Base-by-base conservation (phyloP, 2,113 vertebrate species). In the Monopterus albus region DNA sequence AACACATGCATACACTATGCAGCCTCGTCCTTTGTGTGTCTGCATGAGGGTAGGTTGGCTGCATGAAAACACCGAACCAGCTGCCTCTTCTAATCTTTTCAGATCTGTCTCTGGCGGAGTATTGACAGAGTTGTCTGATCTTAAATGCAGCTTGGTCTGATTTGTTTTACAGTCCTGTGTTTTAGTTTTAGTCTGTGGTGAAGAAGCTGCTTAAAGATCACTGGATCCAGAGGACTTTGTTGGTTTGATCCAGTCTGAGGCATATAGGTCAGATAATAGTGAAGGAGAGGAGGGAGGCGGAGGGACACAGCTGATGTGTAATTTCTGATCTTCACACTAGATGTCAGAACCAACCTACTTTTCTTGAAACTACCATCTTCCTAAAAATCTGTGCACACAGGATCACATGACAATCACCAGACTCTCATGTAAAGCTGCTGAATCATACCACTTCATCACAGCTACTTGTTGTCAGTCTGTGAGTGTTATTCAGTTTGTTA, bases 291-390 rank as follows among this genome's bases (percentile, higher is more conserved):
- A 38, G 12, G 20, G 33, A 7, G 11, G 9, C 33, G n/a, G 36
- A 23, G 7, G 6, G 25, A n/a, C 18, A 14, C 26, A 31, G 36
- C 17, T 55, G 11, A 55, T 14, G 1, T 72, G 83, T 50, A 55
- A 33, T 81, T 68, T 17, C 13, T 9, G 2, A 2, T 51, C 3
- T n/a, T 2, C 72, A 69, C 89, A 87, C 71, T 53, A 91, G 89
- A 84, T 84, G 86, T 81, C 87, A 63, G 78, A 63, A 67, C 67
- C 40, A 26, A 6, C 17, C 39, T 57, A 15, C n/a, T n/a, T 3
- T 46, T 21, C 20, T 9, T 17, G n/a, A n/a, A n/a, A n/a, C n/a
- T n/a, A n/a, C n/a, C n/a, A n/a, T n/a, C n/a, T n/a, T n/a, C n/a
- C n/a, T n/a, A n/a, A n/a, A n/a, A n/a, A n/a, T n/a, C n/a, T n/a